These are phyloP conservation scores for Cynopterus sphinx DNA, from an alignment of 2,797 vertebrate genomes.

Conservation along the genomic window DNA sequence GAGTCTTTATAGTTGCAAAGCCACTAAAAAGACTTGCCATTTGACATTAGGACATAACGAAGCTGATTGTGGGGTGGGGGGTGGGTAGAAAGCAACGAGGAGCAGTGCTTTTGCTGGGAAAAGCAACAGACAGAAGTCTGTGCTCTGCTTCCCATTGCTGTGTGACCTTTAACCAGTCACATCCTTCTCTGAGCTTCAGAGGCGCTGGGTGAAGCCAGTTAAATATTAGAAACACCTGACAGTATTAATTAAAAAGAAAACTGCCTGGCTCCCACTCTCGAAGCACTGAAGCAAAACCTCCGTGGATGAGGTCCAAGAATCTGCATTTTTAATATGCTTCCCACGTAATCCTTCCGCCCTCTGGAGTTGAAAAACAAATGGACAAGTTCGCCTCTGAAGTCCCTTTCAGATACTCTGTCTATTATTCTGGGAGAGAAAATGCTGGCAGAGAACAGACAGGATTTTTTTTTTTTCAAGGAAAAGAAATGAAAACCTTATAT, in stretches of 20 bases:
- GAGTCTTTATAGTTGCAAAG: neutral
- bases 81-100: neutral
- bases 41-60: neutral
- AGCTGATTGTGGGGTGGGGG: neutral
- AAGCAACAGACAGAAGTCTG: neutral
- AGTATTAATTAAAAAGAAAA: neutral
- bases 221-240: neutral
- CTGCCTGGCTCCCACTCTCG: neutral
- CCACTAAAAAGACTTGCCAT: neutral
- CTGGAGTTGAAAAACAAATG: neutral
- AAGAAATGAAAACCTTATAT: conserved; percentile 68
- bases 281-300: neutral
- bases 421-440: conserved; percentile 56
- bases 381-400: neutral
- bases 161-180: neutral
- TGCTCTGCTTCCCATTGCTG: neutral
- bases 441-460: conserved; percentile 21
- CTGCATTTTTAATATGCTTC: neutral
- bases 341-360: neutral
- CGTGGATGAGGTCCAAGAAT: neutral
- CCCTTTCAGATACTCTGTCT: conserved; percentile 11
- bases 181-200: neutral
- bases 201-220: neutral
- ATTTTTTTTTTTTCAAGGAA: conserved; percentile 37
- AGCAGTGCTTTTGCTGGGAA: neutral